phyloP scores from a whole-genome alignment of 2,888 invertebrate species.

The Hypercompe scribonia region DNA sequence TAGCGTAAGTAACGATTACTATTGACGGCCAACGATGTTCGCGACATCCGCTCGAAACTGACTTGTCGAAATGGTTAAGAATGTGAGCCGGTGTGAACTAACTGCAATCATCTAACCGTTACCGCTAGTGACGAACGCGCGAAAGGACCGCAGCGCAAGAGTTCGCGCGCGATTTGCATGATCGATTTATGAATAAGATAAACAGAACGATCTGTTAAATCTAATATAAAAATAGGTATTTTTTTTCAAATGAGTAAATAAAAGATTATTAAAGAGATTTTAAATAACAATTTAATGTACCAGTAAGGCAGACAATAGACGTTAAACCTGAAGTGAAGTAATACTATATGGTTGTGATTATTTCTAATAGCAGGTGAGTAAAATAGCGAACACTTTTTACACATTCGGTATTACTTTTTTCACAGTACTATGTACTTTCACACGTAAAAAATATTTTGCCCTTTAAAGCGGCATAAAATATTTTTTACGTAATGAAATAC shows the following conservation, averaged over 20 bases:
- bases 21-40: slow-evolving; percentile 56
- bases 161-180: slow-evolving; percentile 59
- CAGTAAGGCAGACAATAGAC: slow-evolving; percentile 37
- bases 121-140: slow-evolving; percentile 75
- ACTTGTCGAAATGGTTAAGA: slow-evolving; percentile 79
- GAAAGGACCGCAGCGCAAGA: slow-evolving; percentile 56
- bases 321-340: slow-evolving; percentile 58
- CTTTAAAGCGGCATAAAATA: neutral
- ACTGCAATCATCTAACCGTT: slow-evolving; percentile 77
- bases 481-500: neutral
- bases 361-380: slow-evolving; percentile 61
- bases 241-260: neutral
- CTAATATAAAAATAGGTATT: neutral
- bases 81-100: slow-evolving; percentile 70
- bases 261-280: neutral
- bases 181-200: slow-evolving; percentile 49
- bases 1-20: slow-evolving; percentile 49
- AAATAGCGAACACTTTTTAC: neutral
- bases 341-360: slow-evolving; percentile 68
- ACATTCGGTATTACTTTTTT: neutral
- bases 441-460: neutral
- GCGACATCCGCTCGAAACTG: slow-evolving; percentile 69
- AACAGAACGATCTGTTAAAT: slow-evolving; percentile 13
- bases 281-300: slow-evolving; percentile 18
- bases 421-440: neutral